A percentile compares a stretch with the other conserved stretches of the same genome.
Evolutionary conservation across 1,140 invertebrate species (phyloP).

Genomic region (Ceratoteleas bidentatus): DNA sequence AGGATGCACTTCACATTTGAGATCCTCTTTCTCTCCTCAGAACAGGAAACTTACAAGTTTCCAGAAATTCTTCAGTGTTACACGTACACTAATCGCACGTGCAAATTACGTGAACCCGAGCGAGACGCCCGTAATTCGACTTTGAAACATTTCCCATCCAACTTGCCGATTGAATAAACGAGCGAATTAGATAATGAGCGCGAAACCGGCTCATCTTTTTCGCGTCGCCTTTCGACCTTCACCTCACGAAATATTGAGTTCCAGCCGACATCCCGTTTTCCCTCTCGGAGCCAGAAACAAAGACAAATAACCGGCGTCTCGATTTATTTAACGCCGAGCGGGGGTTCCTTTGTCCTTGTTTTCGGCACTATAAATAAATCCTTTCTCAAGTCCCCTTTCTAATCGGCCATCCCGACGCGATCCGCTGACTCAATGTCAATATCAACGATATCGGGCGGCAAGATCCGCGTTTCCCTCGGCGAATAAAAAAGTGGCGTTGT

Average conservation of each 20-base stretch:
- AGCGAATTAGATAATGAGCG: neutral
- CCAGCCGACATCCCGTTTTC: neutral
- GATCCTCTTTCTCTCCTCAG: too few relatives aligned
- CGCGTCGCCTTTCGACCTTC: neutral
- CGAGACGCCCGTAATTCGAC: neutral
- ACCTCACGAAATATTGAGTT: neutral
- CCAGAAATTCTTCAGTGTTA: too few relatives aligned
- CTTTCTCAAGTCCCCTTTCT: too few relatives aligned
- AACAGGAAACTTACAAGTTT: too few relatives aligned
- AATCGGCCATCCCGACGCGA: too few relatives aligned
- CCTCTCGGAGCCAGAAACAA: neutral
- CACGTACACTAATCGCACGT: too few relatives aligned
- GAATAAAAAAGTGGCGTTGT: too few relatives aligned
- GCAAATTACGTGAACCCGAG: too few relatives aligned
- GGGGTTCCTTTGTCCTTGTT: too few relatives aligned
- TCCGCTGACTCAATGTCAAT: constrained; percentile 8
- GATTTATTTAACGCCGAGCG: too few relatives aligned
- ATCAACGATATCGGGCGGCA: neutral
- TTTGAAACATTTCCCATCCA: neutral
- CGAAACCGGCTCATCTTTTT: neutral
- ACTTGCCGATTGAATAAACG: neutral
- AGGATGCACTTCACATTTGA: too few relatives aligned
- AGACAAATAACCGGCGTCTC: neutral
- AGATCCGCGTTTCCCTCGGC: neutral
- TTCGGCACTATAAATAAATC: too few relatives aligned